These are phyloP conservation scores for Denticeps clupeoides DNA, from an alignment of 2,797 vertebrate species.

Conservation along the genomic window DNA sequence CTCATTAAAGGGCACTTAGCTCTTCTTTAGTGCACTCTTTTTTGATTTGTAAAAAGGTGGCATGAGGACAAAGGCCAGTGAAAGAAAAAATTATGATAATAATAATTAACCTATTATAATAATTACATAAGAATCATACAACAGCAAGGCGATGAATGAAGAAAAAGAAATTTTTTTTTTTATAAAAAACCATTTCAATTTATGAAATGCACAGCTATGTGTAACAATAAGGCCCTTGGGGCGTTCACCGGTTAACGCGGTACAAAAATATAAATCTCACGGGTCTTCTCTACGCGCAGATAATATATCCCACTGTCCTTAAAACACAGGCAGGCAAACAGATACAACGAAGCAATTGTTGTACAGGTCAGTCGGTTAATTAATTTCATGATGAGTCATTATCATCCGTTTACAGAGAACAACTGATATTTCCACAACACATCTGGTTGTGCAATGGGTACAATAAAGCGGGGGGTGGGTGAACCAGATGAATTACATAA, in stretches of 20 bases:
- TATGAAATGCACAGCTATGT: neutral
- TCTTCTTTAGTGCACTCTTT: too few relatives aligned
- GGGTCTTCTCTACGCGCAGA: neutral
- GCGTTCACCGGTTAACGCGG: neutral
- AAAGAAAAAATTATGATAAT: too few relatives aligned
- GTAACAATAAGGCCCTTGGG: neutral
- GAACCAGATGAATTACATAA: neutral
- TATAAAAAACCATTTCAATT: slow-evolving; percentile 19
- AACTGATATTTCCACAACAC: neutral
- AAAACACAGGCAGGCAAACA: neutral
- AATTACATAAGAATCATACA: slow-evolving; percentile 23
- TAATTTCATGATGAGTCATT: slow-evolving; percentile 1
- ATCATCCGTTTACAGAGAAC: neutral
- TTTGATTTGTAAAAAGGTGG: too few relatives aligned
- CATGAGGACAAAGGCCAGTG: too few relatives aligned
- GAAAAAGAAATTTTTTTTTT: neutral
- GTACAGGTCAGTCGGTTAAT: neutral
- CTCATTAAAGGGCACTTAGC: slow-evolving; percentile 11
- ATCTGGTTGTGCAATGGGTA: neutral
- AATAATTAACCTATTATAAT: slow-evolving; percentile 25
- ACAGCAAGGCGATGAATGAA: slow-evolving; percentile 10
- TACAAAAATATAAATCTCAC: neutral
- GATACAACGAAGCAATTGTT: neutral
- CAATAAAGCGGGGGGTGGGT: neutral
- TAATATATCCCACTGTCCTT: neutral